These are phyloP conservation scores for Pempheris klunzingeri DNA, from an alignment of 2,797 vertebrate genomes.

Conservation along the genomic window DNA sequence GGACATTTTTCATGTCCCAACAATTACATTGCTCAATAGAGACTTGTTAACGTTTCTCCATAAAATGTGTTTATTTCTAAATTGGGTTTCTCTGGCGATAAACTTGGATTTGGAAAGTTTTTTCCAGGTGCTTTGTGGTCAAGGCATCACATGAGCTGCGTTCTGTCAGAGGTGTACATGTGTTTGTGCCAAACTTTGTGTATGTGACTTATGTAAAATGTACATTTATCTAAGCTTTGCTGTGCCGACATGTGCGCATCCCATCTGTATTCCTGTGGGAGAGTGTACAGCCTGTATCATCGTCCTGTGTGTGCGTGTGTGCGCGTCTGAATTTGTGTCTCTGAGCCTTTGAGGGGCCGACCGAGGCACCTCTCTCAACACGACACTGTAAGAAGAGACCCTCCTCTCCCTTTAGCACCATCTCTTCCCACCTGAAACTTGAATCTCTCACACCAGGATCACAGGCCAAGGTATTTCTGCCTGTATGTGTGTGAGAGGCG, in stretches of 20 bases:
- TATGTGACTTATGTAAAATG: background rate
- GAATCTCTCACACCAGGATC: slow-evolving; percentile 76
- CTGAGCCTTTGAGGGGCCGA: slow-evolving; percentile 82
- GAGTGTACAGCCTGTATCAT: slow-evolving; percentile 30
- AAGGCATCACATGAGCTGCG: background rate
- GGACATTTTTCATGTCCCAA: slow-evolving; percentile 26
- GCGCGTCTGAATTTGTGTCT: slow-evolving; percentile 42
- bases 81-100: slow-evolving; percentile 32
- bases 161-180: background rate
- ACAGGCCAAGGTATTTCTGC: slow-evolving; percentile 78
- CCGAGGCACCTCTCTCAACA: slow-evolving; percentile 77
- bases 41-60: slow-evolving; percentile 55
- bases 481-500: slow-evolving; percentile 59
- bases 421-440: slow-evolving; percentile 80
- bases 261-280: slow-evolving; percentile 26
- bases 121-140: background rate
- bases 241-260: slow-evolving; percentile 34
- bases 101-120: slow-evolving; percentile 4
- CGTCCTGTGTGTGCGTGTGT: slow-evolving; percentile 27
- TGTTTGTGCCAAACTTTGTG: background rate
- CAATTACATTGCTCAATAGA: slow-evolving; percentile 65
- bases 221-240: slow-evolving; percentile 4
- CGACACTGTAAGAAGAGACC: slow-evolving; percentile 81
- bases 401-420: slow-evolving; percentile 81
- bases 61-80: slow-evolving; percentile 61